Percentiles rank a stretch among this genome's conserved stretches.
These are phyloP conservation scores for Oscheius sp. DNA, from an alignment of 2,888 invertebrate species.

Conservation along the genomic window DNA sequence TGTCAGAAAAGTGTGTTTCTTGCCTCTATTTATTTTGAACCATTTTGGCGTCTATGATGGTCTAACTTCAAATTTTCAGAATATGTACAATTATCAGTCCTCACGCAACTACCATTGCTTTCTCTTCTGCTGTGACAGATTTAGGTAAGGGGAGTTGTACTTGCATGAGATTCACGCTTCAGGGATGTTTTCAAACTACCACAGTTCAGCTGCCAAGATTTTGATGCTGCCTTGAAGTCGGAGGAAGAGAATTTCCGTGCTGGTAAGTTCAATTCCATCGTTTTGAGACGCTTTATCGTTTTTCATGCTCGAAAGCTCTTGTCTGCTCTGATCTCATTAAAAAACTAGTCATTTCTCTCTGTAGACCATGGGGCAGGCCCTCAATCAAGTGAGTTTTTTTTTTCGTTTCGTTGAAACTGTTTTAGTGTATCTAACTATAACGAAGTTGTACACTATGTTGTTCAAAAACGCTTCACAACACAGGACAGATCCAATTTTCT, in stretches of 20 bases:
- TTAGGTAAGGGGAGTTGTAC: background rate
- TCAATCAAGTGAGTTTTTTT: constrained; percentile 1
- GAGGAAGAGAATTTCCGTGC: constrained; percentile 9
- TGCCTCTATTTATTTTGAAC: too few species aligned
- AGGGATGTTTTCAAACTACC: constrained; percentile 22
- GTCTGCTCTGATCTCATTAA: background rate
- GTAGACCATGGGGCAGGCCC: background rate
- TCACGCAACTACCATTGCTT: constrained; percentile 8
- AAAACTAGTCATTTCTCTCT: background rate
- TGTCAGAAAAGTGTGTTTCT: background rate
- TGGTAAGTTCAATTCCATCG: constrained; percentile 5
- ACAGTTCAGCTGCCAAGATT: constrained; percentile 5
- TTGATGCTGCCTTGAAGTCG: constrained; percentile 14
- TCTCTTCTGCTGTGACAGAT: constrained; percentile 22
- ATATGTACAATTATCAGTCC: background rate
- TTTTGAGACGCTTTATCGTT: background rate
- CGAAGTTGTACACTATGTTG: constrained; percentile 1
- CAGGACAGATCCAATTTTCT: constrained; percentile 4
- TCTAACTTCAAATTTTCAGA: background rate
- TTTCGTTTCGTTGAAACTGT: background rate
- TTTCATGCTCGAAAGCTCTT: background rate
- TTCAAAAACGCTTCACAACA: background rate
- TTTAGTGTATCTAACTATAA: background rate
- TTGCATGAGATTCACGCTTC: background rate
- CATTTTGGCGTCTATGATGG: background rate